Base-by-base conservation (phyloP, 2,113 vertebrate species). In the Oreochromis spilurus region DNA sequence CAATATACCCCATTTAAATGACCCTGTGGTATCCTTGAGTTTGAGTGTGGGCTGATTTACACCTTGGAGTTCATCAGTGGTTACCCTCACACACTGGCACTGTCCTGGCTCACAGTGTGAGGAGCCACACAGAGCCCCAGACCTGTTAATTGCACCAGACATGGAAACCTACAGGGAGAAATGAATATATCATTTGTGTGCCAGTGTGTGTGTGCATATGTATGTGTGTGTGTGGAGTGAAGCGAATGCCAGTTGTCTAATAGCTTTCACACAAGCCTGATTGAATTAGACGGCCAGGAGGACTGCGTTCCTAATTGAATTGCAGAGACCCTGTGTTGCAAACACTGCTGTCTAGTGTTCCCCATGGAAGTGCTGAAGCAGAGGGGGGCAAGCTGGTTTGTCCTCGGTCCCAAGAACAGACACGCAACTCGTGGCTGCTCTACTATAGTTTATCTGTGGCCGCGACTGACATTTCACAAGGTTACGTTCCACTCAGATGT, bases 181-280 rank as follows among this genome's bases (percentile, higher is more conserved):
- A 95, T 95, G 91, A 95, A 95, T 93, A 88, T 95, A 90, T 94
- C 87, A 94, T 95, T 92, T 95, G 93, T 94, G 94, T 92, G 90
- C 86, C 67, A 48, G 91, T 89, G 90, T 92, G 86, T 75, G 70
- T 29, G 21, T 26, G n/a, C 40, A 43, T 72, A 16, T 75, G 40
- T 21, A 19, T 21, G 91, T 88, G 92, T 92, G 83, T 89, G 88
- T 89, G 87, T 90, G 77, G 88, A 92, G 89, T 95, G 93, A 94
- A 92, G 88, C 84, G 83, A 95, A 96, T 93, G 92, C 95, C 94
- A 95, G 95, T 94, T 89, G 90, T 94, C 93, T 96, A 96, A 96
- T 97, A 94, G 95, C 95, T 95, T 96, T 96, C 94, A 94, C 96
- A 95, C 95, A 94, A 92, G 92, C 94, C 86, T 95, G 94, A 97